Conservation (phyloP, 2,797 vertebrate species). For the Cossypha polioptera region DNA sequence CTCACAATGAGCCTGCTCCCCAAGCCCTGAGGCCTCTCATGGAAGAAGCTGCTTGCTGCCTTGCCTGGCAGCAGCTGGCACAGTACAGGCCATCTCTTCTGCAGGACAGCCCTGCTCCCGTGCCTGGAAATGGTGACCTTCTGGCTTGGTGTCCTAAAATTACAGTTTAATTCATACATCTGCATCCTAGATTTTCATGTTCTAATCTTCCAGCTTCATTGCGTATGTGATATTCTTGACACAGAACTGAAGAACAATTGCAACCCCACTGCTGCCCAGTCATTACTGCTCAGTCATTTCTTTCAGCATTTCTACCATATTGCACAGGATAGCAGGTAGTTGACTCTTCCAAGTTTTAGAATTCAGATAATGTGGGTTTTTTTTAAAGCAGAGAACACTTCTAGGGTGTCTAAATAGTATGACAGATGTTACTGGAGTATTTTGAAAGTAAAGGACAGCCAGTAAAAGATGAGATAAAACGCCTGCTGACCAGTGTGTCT, state of each 20-base stretch:
- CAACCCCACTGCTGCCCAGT: neutral
- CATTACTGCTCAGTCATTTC: neutral
- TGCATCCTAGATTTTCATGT: neutral
- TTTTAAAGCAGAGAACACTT: neutral
- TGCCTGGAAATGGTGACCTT: neutral
- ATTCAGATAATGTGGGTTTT: neutral
- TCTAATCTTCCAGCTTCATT: neutral
- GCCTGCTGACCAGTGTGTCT: neutral
- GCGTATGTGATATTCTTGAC: rapidly evolving
- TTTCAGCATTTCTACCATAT: neutral
- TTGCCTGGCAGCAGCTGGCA: neutral
- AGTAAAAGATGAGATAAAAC: neutral
- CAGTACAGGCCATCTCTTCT: neutral
- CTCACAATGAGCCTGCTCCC: neutral
- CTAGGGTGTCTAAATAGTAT: neutral
- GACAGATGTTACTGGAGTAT: neutral
- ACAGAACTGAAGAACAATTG: neutral
- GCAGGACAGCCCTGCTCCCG: neutral
- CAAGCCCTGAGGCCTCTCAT: neutral
- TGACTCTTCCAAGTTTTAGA: neutral
- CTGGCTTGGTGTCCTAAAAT: neutral
- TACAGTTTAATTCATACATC: neutral
- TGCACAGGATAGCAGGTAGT: neutral
- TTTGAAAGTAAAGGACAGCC: neutral
- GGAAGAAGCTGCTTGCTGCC: neutral